Percentiles rank a stretch among this genome's conserved stretches.
phyloP scores from a whole-genome alignment of 1,140 invertebrate genomes.

The Vanessa atalanta region DNA sequence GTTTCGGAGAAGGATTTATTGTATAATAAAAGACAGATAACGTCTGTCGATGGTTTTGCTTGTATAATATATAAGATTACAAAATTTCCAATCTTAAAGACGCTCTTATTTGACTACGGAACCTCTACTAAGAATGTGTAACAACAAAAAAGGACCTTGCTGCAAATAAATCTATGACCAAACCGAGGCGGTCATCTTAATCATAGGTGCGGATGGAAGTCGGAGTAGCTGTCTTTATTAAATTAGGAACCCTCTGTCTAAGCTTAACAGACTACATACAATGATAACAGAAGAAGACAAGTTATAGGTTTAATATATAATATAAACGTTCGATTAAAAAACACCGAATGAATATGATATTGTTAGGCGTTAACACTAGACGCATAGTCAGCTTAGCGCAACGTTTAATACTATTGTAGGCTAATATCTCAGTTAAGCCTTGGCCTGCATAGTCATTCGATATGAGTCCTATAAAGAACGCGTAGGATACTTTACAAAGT shows the following conservation, averaged over 20 bases:
- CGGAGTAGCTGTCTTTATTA: slow-evolving; percentile 4
- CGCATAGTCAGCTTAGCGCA: not conserved
- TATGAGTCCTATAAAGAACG: not conserved
- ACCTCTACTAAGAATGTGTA: too few species aligned
- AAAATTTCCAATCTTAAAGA: too few species aligned
- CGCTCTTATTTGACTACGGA: too few species aligned
- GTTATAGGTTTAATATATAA: too few species aligned
- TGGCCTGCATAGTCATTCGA: not conserved
- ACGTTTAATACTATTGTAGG: not conserved
- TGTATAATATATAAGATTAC: too few species aligned
- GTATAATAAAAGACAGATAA: too few species aligned
- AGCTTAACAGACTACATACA: not conserved
- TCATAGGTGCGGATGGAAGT: slow-evolving; percentile 1
- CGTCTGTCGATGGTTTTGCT: too few species aligned
- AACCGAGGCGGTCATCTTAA: not conserved
- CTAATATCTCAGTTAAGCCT: not conserved
- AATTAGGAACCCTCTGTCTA: slow-evolving; percentile 5
- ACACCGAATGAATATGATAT: too few species aligned
- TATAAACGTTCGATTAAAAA: too few species aligned
- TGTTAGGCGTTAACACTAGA: not conserved
- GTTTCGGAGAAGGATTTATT: too few species aligned
- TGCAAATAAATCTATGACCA: not conserved
- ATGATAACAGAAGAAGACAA: not conserved
- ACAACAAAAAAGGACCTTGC: not conserved
- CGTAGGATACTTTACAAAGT: not conserved